These are phyloP conservation scores for Atta colombica DNA, from an alignment of 1,140 invertebrate species.

Conservation along the genomic window DNA sequence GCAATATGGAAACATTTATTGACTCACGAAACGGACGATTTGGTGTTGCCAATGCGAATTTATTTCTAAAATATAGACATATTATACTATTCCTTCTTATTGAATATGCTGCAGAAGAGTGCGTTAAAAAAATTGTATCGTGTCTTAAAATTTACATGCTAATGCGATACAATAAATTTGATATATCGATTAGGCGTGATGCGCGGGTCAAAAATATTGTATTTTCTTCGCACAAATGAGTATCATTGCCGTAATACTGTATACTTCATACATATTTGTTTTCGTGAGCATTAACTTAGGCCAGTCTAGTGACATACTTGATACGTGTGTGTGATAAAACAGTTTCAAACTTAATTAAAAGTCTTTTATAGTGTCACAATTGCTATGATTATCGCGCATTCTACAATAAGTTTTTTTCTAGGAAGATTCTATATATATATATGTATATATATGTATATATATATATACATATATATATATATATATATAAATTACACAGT, in stretches of 20 bases:
- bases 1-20: background rate
- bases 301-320: constrained; percentile 62
- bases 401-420: constrained; percentile 5
- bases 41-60: constrained; percentile 39
- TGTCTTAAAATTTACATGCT: constrained; percentile 47
- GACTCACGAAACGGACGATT: constrained; percentile 10
- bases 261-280: constrained; percentile 37
- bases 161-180: constrained; percentile 69
- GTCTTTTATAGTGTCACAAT: constrained; percentile 20
- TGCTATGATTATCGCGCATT: constrained; percentile 16
- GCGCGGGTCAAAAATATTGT: constrained; percentile 57
- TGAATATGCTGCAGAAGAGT: constrained; percentile 44
- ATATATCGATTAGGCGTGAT: constrained; percentile 71
- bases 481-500: constrained; percentile 38
- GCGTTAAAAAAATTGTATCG: constrained; percentile 59
- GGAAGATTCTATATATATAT: constrained; percentile 4
- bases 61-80: constrained; percentile 72
- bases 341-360: constrained; percentile 35
- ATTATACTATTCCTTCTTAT: constrained; percentile 60
- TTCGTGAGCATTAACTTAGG: constrained; percentile 57
- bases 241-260: constrained; percentile 35
- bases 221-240: constrained; percentile 37
- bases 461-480: background rate
- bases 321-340: constrained; percentile 7
- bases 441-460: constrained; percentile 4